Evolutionary conservation across 2,113 vertebrate genomes (phyloP), one percentile per base, ranked within the genome.

Genomic region (Tychaedon coryphoeus): DNA sequence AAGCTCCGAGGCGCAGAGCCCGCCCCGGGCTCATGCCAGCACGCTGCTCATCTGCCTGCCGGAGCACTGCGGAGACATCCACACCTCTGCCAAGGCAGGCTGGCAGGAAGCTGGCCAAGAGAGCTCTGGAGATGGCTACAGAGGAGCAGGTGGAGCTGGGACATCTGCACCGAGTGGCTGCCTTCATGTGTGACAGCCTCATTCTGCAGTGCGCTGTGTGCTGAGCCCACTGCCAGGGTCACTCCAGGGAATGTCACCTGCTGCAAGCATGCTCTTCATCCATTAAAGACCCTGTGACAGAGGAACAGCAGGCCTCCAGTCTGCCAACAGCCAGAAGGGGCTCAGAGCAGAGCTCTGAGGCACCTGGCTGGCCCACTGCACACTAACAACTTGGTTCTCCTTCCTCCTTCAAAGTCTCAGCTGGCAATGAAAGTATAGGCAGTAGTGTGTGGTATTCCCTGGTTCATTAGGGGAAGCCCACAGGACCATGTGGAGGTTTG

Each of bases 141-240:
- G 76, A 8, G 4, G 83, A 85, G 75, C 90, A 95, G 87, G 80
- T 72, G 83, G 88, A 90, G 88, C 93, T 65, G 84, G 93, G 95
- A 67, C 58, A 90, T 7, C 89, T 1, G 4, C 85, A 90, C 78
- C 2, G 10, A 92, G 40, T 5, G 2, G 51, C 33, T 11, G 5
- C 69, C 89, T 62, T 9, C 2, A 1, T 5, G 38, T 15, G 65
- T 7, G 6, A 54, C 79, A 64, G 74, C 48, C 74, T 23, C 23
- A 0, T 8, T 64, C 70, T 2, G 53, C 95, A 86, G 78, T 5
- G 0, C 4, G 0, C 7, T 19, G 53, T 8, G 38, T 3, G 0
- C 36, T 0, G 0, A 71, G n/a, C 45, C 54, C 33, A 5, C 5
- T 0, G 19, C 36, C 1, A 0, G 22, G 16, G 53, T 12, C 0